Percentiles rank a stretch among this genome's conserved stretches.
Conservation (phyloP, 2,113 vertebrate genomes). For the Neolamprologus modestus region DNA sequence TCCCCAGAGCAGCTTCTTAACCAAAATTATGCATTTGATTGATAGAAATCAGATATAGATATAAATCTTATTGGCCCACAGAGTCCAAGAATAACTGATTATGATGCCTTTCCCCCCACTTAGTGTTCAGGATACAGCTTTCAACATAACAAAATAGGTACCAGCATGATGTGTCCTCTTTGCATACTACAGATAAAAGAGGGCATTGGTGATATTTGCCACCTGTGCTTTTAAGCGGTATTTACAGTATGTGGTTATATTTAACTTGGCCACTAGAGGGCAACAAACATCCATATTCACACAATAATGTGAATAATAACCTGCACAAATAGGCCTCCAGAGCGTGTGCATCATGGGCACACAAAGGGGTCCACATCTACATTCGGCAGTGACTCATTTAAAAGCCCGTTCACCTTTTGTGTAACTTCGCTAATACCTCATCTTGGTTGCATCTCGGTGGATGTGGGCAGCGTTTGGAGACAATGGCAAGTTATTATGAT, state of each 20-base stretch:
- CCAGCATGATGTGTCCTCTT: not conserved
- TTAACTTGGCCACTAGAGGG: conserved; percentile 17
- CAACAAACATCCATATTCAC: not conserved
- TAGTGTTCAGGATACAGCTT: not conserved
- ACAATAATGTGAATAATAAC: not conserved
- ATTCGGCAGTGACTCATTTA: not conserved
- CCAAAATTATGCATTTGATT: not conserved
- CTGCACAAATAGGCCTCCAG: not conserved
- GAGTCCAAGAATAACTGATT: not conserved
- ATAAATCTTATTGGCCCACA: not conserved
- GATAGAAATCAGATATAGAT: not conserved
- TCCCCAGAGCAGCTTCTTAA: not conserved
- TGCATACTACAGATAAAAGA: not conserved
- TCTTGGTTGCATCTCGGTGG: not conserved
- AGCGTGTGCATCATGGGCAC: not conserved
- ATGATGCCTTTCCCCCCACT: not conserved
- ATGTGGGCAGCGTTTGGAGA: not conserved
- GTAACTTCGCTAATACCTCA: not conserved
- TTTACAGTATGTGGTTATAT: not conserved
- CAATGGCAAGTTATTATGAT: not conserved
- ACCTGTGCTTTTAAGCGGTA: not conserved
- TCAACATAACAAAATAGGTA: not conserved
- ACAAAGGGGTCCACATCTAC: not conserved
- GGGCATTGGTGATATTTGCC: not conserved
- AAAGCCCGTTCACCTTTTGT: not conserved